Conservation (phyloP, 2,888 invertebrate species). For the Tiphia femorata region DNA sequence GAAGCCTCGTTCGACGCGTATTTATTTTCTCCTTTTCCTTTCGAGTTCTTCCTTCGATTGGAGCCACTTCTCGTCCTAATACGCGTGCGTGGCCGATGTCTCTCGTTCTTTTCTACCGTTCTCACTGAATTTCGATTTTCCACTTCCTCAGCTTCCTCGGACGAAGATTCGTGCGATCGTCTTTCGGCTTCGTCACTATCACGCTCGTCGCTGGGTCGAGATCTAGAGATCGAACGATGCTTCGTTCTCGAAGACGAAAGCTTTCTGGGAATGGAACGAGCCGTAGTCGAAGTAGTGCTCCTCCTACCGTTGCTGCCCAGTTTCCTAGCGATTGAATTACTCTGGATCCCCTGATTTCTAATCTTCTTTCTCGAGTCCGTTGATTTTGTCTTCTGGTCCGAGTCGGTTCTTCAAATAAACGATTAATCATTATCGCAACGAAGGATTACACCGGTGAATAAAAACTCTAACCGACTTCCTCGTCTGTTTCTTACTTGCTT, state of each 20-base stretch:
- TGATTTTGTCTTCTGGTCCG: slow-evolving; percentile 36
- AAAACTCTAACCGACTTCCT: background rate
- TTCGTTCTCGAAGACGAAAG: slow-evolving; percentile 40
- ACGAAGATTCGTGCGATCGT: slow-evolving; percentile 20
- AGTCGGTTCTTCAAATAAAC: slow-evolving; percentile 19
- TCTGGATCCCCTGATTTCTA: slow-evolving; percentile 32
- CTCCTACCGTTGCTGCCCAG: slow-evolving; percentile 35
- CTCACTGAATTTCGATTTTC: slow-evolving; percentile 45
- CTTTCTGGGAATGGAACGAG: slow-evolving; percentile 37
- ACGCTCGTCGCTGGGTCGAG: slow-evolving; percentile 28
- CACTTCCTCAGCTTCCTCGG: slow-evolving; percentile 22
- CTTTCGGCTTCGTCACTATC: slow-evolving; percentile 36
- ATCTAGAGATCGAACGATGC: slow-evolving; percentile 31
- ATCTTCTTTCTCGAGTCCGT: slow-evolving; percentile 39
- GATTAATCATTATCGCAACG: background rate
- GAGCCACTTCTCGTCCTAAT: slow-evolving; percentile 39
- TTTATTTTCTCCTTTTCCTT: slow-evolving; percentile 27
- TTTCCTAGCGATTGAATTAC: slow-evolving; percentile 42
- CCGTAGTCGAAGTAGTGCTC: slow-evolving; percentile 40
- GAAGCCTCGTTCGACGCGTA: slow-evolving; percentile 7
- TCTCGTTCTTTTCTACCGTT: slow-evolving; percentile 34
- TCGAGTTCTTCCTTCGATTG: slow-evolving; percentile 49
- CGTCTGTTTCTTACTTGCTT: slow-evolving; percentile 71
- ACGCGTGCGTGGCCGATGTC: slow-evolving; percentile 41
- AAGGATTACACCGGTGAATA: background rate